Percentiles rank a stretch among this genome's conserved stretches.
Evolutionary conservation across 2,888 invertebrate species (phyloP).

Genomic region (Leptopilina myrica): DNA sequence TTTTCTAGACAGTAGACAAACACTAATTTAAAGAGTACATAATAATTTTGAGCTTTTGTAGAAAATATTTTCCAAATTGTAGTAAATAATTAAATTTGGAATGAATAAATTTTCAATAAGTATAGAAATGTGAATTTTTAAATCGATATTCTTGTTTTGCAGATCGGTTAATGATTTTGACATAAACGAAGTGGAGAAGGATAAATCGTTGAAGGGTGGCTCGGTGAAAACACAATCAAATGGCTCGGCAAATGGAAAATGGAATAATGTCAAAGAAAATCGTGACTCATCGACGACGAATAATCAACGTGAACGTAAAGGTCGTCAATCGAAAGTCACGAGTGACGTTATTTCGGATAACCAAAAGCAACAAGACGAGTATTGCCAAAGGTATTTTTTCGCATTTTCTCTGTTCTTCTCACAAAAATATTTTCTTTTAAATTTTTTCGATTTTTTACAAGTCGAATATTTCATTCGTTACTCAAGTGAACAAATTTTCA

Average conservation of each 20-base stretch:
- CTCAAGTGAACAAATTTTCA: too few species aligned
- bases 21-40: too few species aligned
- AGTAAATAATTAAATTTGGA: too few species aligned
- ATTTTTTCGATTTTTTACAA: too few species aligned
- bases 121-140: too few species aligned
- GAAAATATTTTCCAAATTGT: too few species aligned
- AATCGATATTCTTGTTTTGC: slow-evolving; percentile 47
- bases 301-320: slow-evolving; percentile 75
- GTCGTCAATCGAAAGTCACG: slow-evolving; percentile 72
- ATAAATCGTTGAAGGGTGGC: slow-evolving; percentile 73
- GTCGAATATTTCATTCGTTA: too few species aligned
- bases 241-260: slow-evolving; percentile 71
- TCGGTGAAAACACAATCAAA: slow-evolving; percentile 74
- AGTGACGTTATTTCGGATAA: slow-evolving; percentile 74
- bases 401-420: slow-evolving; percentile 49
- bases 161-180: slow-evolving; percentile 78
- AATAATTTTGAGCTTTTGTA: too few species aligned
- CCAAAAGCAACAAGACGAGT: slow-evolving; percentile 77
- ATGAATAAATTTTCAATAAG: too few species aligned
- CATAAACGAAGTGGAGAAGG: slow-evolving; percentile 77
- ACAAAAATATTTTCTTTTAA: too few species aligned
- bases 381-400: slow-evolving; percentile 75
- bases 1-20: too few species aligned
- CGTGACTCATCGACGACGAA: slow-evolving; percentile 72
- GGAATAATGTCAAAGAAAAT: slow-evolving; percentile 75